Evolutionary conservation across 2,113 vertebrate genomes (phyloP).

Genomic region (Anser brachyrhynchus): DNA sequence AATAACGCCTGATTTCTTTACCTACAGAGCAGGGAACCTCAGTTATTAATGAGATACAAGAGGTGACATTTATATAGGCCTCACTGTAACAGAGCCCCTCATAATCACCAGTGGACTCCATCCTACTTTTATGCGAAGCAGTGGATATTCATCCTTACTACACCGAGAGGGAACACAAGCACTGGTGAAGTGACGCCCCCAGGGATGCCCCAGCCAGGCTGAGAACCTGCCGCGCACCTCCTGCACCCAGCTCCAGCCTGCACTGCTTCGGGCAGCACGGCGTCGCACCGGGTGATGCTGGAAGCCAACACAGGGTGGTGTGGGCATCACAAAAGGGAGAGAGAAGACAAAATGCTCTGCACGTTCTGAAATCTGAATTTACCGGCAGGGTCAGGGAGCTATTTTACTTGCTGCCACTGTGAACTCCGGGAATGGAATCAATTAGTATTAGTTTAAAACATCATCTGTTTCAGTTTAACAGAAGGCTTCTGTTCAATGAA

Average conservation of each 20-base stretch:
- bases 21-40: not conserved
- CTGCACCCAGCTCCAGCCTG: rapidly evolving
- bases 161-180: not conserved
- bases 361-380: constrained; percentile 31
- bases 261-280: not conserved
- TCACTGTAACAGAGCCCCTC: not conserved
- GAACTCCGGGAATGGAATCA: constrained; percentile 81
- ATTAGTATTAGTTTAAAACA: constrained; percentile 82
- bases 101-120: not conserved
- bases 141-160: not conserved
- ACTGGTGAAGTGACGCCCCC: not conserved
- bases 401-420: constrained; percentile 71
- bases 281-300: not conserved
- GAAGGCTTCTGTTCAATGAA: constrained; percentile 80
- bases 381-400: constrained; percentile 69
- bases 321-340: not conserved
- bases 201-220: not conserved
- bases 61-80: not conserved
- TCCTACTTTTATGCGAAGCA: not conserved
- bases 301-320: not conserved
- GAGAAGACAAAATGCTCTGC: not conserved
- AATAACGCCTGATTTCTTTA: constrained; percentile 22
- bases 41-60: constrained; percentile 16
- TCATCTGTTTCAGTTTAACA: constrained; percentile 83
- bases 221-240: not conserved